A percentile compares a stretch with the other conserved stretches of the same genome.
phyloP scores from a whole-genome alignment of 2,113 vertebrate genomes.

The Diadophis punctatus region DNA sequence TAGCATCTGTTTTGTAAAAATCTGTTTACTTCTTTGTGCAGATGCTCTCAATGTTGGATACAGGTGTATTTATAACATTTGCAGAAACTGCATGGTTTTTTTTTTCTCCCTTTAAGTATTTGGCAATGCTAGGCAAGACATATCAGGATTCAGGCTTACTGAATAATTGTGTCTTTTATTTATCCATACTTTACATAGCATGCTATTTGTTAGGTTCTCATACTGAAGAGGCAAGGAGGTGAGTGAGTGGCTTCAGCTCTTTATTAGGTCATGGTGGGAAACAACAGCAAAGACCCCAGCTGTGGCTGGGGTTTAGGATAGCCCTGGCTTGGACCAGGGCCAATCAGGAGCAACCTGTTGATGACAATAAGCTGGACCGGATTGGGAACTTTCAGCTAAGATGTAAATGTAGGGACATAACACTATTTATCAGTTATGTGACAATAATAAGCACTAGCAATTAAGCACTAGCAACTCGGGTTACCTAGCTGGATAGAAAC shows the following conservation, averaged over 20 bases:
- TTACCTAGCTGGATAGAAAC: neutral
- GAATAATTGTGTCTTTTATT: neutral
- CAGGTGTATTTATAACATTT: neutral
- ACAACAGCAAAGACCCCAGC: too few relatives aligned
- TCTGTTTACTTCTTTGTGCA: neutral
- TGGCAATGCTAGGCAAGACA: neutral
- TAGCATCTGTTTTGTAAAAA: neutral
- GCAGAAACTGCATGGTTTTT: neutral
- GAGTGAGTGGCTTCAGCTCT: too few relatives aligned
- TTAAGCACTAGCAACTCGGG: neutral
- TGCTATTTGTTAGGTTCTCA: too few relatives aligned
- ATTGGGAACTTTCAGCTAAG: too few relatives aligned
- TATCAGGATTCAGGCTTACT: neutral
- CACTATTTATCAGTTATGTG: neutral
- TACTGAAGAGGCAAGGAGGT: too few relatives aligned
- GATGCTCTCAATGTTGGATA: neutral
- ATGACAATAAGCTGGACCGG: too few relatives aligned
- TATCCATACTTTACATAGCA: neutral
- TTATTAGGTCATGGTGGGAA: too few relatives aligned
- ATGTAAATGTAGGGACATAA: too few relatives aligned
- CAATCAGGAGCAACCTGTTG: too few relatives aligned
- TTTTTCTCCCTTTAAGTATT: neutral
- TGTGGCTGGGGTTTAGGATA: too few relatives aligned
- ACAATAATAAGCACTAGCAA: conserved; percentile 3
- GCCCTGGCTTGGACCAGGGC: too few relatives aligned